Evolutionary conservation across 35 echinoderm and acorn worm genomes (phyloP), one percentile per base, ranked within the genome.

Genomic region (Strongylocentrotus purpuratus): DNA sequence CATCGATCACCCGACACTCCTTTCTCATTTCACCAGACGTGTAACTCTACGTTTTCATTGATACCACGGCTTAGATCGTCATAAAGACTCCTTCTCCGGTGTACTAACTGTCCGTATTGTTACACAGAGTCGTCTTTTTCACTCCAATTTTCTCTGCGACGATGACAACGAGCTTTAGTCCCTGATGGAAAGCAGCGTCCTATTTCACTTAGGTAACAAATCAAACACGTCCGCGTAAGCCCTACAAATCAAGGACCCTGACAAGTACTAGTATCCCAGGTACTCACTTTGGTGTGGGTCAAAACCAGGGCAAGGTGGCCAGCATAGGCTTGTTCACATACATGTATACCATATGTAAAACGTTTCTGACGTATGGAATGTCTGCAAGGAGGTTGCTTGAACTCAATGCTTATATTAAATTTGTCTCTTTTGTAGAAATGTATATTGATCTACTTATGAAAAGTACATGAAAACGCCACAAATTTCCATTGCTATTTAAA

Each of bases 111-210:
- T 78, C 65, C 20, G 65, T 7, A 22, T 78, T 78, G 65, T 78
- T 78, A 22, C 45, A 32, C 3, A 31, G 58, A 78, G 65, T 78
- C 65, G n/a, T 78, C 25, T 78, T 78, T 78, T n/a, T 94, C 32
- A 78, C 45, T 55, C 58, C 22, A 33, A 11, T 28, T 92, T 48
- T 94, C 55, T 50, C 55, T 18, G n/a, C 18, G 18, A 33, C 31
- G 32, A 28, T 94, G 32, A 94, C 46, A 55, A 50, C 33, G 22
- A 61, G 93, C 58, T 94, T 33, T 33, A n/a, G 15, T 33, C 46
- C 93, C 28, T 91, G 47, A 50, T 91, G 89, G 41, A 46, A 50
- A 46, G 45, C 7, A 94, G 58, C 32, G 18, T 94, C 46, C 93
- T 55, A 48, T 48, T 94, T 32, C 32, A 48, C 32, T 33, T 61